These are phyloP conservation scores for Dryadula phaetusa DNA, from an alignment of 2,888 invertebrate genomes.

Conservation along the genomic window DNA sequence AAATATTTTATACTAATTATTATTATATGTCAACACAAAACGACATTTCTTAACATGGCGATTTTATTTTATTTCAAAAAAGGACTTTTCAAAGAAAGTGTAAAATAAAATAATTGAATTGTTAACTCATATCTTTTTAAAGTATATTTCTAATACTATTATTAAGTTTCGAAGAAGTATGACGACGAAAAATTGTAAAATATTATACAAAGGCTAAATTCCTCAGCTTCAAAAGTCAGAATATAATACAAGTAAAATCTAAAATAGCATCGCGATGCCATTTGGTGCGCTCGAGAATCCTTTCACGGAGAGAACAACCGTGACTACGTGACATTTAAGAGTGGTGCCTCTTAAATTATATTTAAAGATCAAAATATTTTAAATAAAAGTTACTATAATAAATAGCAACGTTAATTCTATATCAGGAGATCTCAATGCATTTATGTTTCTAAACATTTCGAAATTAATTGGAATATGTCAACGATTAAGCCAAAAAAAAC, in stretches of 20 bases:
- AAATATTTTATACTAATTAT: too few relatives aligned
- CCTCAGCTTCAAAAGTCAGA: background rate
- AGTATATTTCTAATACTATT: too few relatives aligned
- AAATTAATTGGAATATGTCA: too few relatives aligned
- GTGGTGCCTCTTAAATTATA: conserved; percentile 26
- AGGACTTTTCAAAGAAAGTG: too few relatives aligned
- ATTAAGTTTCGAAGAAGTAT: too few relatives aligned
- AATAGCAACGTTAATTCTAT: background rate
- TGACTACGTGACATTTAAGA: conserved; percentile 69
- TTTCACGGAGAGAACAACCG: conserved; percentile 58
- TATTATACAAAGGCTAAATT: background rate
- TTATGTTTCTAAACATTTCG: background rate
- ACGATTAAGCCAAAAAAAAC: too few relatives aligned
- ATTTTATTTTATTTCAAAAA: too few relatives aligned
- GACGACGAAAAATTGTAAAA: background rate
- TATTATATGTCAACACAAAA: too few relatives aligned
- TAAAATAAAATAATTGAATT: too few relatives aligned
- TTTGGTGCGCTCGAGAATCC: conserved; percentile 66
- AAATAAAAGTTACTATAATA: background rate
- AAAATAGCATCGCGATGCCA: conserved; percentile 71
- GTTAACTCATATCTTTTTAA: too few relatives aligned
- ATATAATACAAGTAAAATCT: conserved; percentile 56
- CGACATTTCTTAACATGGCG: too few relatives aligned
- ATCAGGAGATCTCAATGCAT: background rate
- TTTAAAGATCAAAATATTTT: background rate